A percentile compares a stretch with the other conserved stretches of the same genome.
Conservation (phyloP, 2,888 invertebrate genomes). For the Lasiommata megera region DNA sequence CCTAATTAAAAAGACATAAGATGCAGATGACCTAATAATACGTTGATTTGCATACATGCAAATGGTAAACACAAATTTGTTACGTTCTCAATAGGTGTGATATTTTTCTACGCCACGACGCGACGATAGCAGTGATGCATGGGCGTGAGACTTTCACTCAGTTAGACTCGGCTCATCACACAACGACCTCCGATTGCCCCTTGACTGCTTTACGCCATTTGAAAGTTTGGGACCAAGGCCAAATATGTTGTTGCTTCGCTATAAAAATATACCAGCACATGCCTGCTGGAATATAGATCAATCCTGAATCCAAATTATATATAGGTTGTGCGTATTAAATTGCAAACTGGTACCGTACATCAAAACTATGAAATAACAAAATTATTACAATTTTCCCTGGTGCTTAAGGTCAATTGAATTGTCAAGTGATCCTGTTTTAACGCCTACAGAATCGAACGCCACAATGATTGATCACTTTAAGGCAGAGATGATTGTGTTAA, state of each 20-base stretch:
- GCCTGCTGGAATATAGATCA: too few species aligned
- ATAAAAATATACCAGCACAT: background rate
- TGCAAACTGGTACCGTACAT: too few species aligned
- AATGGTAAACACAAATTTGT: background rate
- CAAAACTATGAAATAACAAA: too few species aligned
- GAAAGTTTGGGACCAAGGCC: conserved; percentile 23
- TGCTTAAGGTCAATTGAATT: too few species aligned
- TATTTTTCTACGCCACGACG: conserved; percentile 10
- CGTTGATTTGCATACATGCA: background rate
- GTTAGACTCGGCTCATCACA: conserved; percentile 20
- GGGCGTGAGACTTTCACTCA: conserved; percentile 26
- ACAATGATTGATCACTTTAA: too few species aligned
- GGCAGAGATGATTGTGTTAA: too few species aligned
- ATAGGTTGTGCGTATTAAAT: too few species aligned
- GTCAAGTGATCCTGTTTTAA: too few species aligned
- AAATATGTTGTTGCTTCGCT: conserved; percentile 1
- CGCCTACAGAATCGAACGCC: too few species aligned
- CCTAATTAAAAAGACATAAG: background rate
- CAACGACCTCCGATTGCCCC: conserved; percentile 22
- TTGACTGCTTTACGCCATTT: conserved; percentile 12
- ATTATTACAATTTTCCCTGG: too few species aligned
- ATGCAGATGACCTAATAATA: background rate
- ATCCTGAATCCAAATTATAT: too few species aligned
- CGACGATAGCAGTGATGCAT: conserved; percentile 3
- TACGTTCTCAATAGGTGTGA: conserved; percentile 13